Conservation (phyloP, 2,113 vertebrate genomes). For the Dipodomys stephensi region DNA sequence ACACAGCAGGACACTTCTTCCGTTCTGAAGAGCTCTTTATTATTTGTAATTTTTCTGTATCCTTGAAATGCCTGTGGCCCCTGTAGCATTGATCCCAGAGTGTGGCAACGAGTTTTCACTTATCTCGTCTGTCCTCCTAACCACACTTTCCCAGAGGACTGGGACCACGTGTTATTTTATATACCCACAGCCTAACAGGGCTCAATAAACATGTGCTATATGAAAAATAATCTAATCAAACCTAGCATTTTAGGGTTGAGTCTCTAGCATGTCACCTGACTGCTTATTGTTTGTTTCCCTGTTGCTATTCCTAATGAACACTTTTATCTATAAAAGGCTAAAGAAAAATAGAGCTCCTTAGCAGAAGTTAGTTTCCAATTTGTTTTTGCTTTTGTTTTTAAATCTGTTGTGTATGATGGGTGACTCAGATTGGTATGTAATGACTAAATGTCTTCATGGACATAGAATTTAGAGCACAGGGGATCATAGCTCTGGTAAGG, state of each 20-base stretch:
- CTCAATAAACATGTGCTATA: not conserved
- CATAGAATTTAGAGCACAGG: slow-evolving; percentile 40
- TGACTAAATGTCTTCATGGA: slow-evolving; percentile 49
- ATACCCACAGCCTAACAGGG: not conserved
- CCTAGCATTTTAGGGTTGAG: not conserved
- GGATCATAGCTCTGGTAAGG: not conserved
- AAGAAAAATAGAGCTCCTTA: not conserved
- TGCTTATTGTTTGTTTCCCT: not conserved
- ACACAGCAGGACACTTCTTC: not conserved
- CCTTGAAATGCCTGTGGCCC: not conserved
- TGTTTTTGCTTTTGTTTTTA: not conserved
- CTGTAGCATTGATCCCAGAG: not conserved
- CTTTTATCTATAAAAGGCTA: slow-evolving; percentile 30
- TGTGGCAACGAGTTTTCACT: not conserved
- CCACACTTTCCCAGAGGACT: not conserved
- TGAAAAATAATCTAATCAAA: slow-evolving; percentile 45
- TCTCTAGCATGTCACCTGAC: not conserved
- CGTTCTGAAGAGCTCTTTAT: slow-evolving; percentile 24
- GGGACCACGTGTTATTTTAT: not conserved
- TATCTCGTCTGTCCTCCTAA: slow-evolving; percentile 9
- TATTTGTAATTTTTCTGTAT: not conserved
- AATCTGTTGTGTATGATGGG: not conserved
- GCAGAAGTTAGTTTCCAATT: not conserved
- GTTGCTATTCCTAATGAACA: not conserved
- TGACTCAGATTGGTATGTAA: not conserved